Base-by-base conservation (phyloP, 2,113 vertebrate genomes). In the Sinocyclocheilus maitianheensis region DNA sequence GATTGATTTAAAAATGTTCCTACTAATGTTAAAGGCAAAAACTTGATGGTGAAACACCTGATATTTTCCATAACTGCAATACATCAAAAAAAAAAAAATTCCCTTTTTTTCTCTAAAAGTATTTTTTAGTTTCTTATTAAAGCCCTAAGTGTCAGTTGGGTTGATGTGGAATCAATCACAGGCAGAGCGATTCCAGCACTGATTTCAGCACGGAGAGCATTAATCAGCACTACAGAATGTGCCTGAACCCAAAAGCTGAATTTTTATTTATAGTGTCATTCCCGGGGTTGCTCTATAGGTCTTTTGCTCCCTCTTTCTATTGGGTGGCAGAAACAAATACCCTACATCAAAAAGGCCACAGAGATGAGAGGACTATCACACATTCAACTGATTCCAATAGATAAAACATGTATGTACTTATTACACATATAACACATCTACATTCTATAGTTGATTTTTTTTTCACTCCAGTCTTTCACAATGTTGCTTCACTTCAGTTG, bases 251-350 rank as follows among this genome's bases (percentile, higher is more conserved):
- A 93, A 95, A 87, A 94, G 93, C 90, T 92, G 91, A 94, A 95
- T 96, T 95, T 91, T 96, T 94, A 95, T 96, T 95, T 96, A 96
- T 93, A 90, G 92, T 77, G 90, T 93, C 94, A 95, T 93, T 95
- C 91, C 91, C 92, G 91, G 90, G 89, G 88, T 86, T 90, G 71
- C 88, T 93, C 93, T 94, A 90, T 79, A 85, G 20, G 48, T 76
- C 48, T 80, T 86, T 3, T 86, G 88, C 80, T 30, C 30, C 84
- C 51, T 10, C 81, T 86, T 71, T 81, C 72, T 83, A 74, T 77
- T 75, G 16, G 51, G 62, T 77, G 62, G 14, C 72, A 77, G 65
- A 26, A 65, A 51, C 30, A 24, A n/a, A 55, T 46, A 75, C 43
- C 76, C 53, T 74, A 74, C 79, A 67, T 58, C 18, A 67, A 80